Base-by-base conservation (phyloP, 92 coral and sea anemone species). In the Palythoa grandiflora region DNA sequence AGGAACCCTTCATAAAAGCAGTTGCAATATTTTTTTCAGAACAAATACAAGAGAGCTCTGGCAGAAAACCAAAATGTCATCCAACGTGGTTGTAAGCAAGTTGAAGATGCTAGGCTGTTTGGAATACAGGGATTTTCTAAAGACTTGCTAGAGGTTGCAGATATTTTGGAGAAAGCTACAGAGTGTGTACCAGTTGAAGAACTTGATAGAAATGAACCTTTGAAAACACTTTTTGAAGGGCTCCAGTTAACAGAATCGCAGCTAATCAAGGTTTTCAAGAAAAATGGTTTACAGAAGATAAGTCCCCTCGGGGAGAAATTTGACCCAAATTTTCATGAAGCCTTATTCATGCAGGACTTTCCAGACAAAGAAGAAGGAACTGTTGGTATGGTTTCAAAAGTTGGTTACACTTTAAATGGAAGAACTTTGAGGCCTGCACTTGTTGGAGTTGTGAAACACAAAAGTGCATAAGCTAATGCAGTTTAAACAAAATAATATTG, bases 61-160 rank as follows among this genome's bases (percentile, higher is more conserved):
- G 99, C 99, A 73, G 99, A 97, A 83, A 97, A 93, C 60, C 96
- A 97, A 87, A 97, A 97, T 86, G 94, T 95, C 12, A 91, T 95
- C 71, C 90, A 91, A 12, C 97, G 99, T 35, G 91, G 94, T 87
- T 91, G 95, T 74, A 97, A 97, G 84, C 97, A 93, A 83, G 85
- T 96, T 6, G 97, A 97, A 74, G 99, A 97, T 54, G 96, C 98
- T 19, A 83, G 92, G 87, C 83, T 97, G 75, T 97, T 97, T 92
- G 99, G 98, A 68, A 97, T 97, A 68, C 99, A 95, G 54, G 89
- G 96, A 81, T 97, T 97, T 88, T 94, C 98, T 19, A 97, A 95
- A 84, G 99, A 95, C 87, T 90, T 97, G 86, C 92, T 97, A 21
- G 99, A 97, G 88, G 98, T 97, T 59, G 98, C 98, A 78, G 99